Evolutionary conservation across 2,113 vertebrate species (phyloP), one percentile per base, ranked within the genome.

Genomic region (Cryptoleucopteryx plumbea): DNA sequence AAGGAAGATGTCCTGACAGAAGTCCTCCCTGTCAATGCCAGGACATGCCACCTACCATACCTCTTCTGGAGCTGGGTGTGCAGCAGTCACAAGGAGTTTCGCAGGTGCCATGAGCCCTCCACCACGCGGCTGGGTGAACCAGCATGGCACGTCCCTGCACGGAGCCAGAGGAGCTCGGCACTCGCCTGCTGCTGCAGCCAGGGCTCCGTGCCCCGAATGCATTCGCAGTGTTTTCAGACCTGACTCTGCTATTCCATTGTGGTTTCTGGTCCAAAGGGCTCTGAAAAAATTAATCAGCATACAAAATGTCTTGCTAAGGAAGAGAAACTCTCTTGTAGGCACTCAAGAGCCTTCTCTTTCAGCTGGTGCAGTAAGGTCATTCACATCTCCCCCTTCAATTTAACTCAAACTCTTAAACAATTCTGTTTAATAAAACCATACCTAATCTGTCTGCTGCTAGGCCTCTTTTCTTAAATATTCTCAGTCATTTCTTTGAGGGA

Each of bases 121-220:
- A 5, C 40, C 3, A 1, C 0, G 3, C 38, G 43, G 63, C n/a
- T 63, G 52, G 27, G 43, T 63, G 48, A n/a, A 68, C 20, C 17
- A 10, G 26, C 29, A 15, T 5, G 15, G 53, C 47, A 72, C 0
- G 4, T 27, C 63, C 53, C 73, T 67, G 42, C 47, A 61, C 1
- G 1, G 68, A 92, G 31, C 31, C 63, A 71, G 42, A 21, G 23
- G 5, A 55, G 7, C 2, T 0, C 1, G 1, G 68, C 63, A 55
- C 13, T 20, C 8, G 1, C 34, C 6, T 6, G 17, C 15, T 1
- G 1, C 73, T 43, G 36, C 63, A 85, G 58, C 3, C 11, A 20
- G 13, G 25, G 20, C 32, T 89, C 70, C 2, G 1, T 16, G 38
- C 16, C 26, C 22, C 13, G 38, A 53, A 42, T 0, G 1, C 8